A percentile compares a stretch with the other conserved stretches of the same genome.
phyloP scores from a whole-genome alignment of 2,113 vertebrate species.

The Sturnus vulgaris region DNA sequence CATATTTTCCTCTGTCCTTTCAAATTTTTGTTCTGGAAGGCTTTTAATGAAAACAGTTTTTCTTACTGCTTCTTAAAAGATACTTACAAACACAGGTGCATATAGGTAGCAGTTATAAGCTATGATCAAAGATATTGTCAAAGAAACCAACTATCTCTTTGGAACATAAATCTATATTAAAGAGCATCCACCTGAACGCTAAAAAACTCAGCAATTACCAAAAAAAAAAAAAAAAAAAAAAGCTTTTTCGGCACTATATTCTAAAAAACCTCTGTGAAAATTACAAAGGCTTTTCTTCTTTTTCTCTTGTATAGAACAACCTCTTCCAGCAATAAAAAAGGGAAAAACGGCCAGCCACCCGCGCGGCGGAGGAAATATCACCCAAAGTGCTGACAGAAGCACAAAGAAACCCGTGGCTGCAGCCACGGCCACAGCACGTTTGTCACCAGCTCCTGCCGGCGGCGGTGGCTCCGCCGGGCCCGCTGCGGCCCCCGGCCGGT shows the following conservation, averaged over 20 bases:
- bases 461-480: neutral
- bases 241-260: neutral
- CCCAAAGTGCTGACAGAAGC: neutral
- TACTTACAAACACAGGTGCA: neutral
- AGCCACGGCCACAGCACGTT: rapidly evolving
- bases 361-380: neutral
- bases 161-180: neutral
- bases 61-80: neutral
- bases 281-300: neutral
- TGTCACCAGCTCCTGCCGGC: neutral
- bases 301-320: neutral
- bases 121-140: neutral
- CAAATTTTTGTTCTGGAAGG: neutral
- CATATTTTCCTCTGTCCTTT: neutral
- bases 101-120: neutral
- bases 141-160: neutral
- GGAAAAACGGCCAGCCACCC: neutral
- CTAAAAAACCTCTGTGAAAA: neutral
- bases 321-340: neutral
- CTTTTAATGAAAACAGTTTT: neutral
- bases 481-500: neutral
- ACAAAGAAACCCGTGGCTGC: neutral
- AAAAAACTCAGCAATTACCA: neutral
- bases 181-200: neutral
- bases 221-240: too few species aligned